phyloP scores from a whole-genome alignment of 2,797 vertebrate species.

The Petrocephalus schoutedeni region DNA sequence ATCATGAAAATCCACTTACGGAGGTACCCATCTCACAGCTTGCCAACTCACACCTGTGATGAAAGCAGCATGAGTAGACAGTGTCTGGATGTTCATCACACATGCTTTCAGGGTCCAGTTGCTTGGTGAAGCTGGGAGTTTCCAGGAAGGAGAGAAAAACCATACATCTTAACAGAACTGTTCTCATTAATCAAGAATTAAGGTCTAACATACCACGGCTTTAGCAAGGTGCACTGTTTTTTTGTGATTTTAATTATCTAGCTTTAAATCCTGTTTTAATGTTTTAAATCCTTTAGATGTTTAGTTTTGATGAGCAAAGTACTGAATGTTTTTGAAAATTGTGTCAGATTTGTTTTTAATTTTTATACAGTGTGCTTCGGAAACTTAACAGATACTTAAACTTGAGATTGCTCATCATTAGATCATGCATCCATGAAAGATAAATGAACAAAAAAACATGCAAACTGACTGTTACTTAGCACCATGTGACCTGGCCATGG shows the following conservation, averaged over 20 bases:
- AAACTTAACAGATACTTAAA: neutral
- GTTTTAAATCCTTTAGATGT: neutral
- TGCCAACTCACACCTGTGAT: neutral
- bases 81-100: neutral
- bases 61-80: neutral
- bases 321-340: neutral
- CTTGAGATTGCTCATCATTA: neutral
- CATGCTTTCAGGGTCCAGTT: neutral
- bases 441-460: neutral
- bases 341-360: neutral
- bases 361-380: neutral
- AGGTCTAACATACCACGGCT: neutral
- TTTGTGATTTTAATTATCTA: neutral
- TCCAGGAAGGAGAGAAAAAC: neutral
- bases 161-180: neutral
- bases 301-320: neutral
- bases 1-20: neutral
- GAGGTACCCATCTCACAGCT: neutral
- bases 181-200: neutral
- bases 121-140: neutral
- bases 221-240: neutral
- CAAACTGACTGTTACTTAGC: neutral
- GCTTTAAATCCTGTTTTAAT: neutral
- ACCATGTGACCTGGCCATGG: slow-evolving; percentile 14
- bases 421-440: neutral